A percentile compares a stretch with the other conserved stretches of the same genome.
Conservation (phyloP, 2,888 invertebrate species). For the Unio pictorum region DNA sequence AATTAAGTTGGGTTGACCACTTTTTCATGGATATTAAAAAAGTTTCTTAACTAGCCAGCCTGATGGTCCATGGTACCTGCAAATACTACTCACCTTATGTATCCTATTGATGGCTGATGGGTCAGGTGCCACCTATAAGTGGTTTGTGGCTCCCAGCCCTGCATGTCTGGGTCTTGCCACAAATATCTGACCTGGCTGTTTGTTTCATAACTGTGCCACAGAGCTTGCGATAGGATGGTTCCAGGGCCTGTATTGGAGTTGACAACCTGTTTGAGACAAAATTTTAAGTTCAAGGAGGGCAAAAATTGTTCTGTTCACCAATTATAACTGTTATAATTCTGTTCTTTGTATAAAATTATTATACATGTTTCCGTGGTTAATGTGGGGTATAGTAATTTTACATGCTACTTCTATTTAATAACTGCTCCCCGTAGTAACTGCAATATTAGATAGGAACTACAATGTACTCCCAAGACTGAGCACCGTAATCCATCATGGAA, state of each 20-base stretch:
- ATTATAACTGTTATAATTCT: too few relatives aligned
- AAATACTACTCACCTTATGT: conserved; percentile 33
- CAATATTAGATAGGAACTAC: too few relatives aligned
- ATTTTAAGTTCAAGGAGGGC: neutral
- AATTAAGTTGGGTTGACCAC: too few relatives aligned
- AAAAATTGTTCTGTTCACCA: neutral
- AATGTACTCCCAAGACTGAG: too few relatives aligned
- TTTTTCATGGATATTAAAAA: too few relatives aligned
- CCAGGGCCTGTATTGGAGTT: conserved; percentile 39
- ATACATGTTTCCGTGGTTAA: too few relatives aligned
- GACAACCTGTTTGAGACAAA: conserved; percentile 31
- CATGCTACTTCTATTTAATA: too few relatives aligned
- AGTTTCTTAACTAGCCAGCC: too few relatives aligned
- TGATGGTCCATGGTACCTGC: neutral
- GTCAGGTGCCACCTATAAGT: conserved; percentile 51
- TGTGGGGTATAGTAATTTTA: too few relatives aligned
- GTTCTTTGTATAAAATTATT: too few relatives aligned
- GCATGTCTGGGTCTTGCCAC: conserved; percentile 52
- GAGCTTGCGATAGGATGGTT: conserved; percentile 30
- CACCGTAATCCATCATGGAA: too few relatives aligned
- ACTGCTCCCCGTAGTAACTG: too few relatives aligned
- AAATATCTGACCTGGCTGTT: conserved; percentile 28
- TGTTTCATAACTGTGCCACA: conserved; percentile 46
- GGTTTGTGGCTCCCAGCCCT: conserved; percentile 46
- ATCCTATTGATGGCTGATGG: conserved; percentile 44